Evolutionary conservation across 2,113 vertebrate species (phyloP), one percentile per base, ranked within the genome.

Genomic region (Rhinoptilus africanus): DNA sequence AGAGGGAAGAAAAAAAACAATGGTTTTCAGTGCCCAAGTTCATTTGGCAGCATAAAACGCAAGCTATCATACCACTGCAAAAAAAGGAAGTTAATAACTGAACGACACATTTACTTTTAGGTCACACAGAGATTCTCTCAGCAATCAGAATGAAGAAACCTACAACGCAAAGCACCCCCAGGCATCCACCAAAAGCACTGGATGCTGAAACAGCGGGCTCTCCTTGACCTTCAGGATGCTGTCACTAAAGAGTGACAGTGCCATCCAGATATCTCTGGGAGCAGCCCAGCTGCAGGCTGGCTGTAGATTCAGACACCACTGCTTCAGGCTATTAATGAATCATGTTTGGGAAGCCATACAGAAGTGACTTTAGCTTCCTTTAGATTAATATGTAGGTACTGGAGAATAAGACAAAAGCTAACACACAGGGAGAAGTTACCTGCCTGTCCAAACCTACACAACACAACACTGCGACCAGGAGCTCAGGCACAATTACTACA

Each of bases 181-280:
- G 0, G 8, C 8, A 85, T 16, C 51, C 41, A 81, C 11, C 67
- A 63, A 59, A 86, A 92, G 45, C 35, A 73, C 0, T 1, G 3
- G 41, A n/a, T 34, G 50, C 60, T 45, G 62, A 35, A 64, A 34
- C 5, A 0, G 0, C 3, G n/a, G 28, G 43, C 12, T 64, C 15
- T 47, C 78, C 57, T 5, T 60, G 66, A 20, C 51, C 69, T 66
- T 41, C 37, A 54, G 47, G 54, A 43, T 47, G 56, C 50, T 74
- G 26, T 28, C 23, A 17, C 9, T 26, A 9, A 34, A 24, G 60
- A 57, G 22, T 19, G 17, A 32, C 51, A 79, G 56, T 0, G 0
- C 37, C 26, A 50, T 3, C 17, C 45, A 53, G 45, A 3, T 8
- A 51, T 6, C 35, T 41, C 51, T 4, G 43, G 32, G n/a, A 37